phyloP scores from a whole-genome alignment of 2,113 vertebrate species.

The Ginglymostoma cirratum region DNA sequence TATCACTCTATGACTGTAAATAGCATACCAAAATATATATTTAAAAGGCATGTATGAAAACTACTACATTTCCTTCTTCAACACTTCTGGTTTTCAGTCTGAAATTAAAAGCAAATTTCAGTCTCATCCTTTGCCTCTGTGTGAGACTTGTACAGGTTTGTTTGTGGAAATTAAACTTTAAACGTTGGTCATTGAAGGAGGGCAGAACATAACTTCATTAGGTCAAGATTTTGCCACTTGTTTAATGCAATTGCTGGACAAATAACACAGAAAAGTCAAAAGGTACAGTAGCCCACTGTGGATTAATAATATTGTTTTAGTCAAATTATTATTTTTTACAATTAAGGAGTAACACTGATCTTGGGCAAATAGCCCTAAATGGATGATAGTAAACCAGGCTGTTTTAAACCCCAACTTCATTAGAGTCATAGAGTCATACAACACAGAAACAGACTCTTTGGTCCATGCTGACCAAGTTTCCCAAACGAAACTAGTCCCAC shows the following conservation, averaged over 20 bases:
- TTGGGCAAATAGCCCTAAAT: background rate
- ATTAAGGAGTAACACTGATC: too few species aligned
- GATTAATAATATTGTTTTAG: too few species aligned
- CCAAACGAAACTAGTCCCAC: too few species aligned
- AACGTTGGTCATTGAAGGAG: background rate
- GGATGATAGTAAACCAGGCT: background rate
- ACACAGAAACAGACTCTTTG: too few species aligned
- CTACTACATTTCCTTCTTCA: background rate
- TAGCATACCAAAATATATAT: background rate
- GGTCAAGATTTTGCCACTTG: background rate
- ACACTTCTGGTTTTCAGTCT: background rate
- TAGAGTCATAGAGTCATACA: too few species aligned
- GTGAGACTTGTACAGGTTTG: background rate
- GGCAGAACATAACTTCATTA: background rate
- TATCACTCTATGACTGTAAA: background rate
- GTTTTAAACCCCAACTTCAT: too few species aligned
- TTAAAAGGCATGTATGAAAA: background rate
- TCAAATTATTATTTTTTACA: too few species aligned
- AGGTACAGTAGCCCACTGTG: too few species aligned
- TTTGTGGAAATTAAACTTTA: background rate
- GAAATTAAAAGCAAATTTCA: background rate
- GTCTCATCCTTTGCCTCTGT: background rate
- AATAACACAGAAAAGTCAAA: background rate
- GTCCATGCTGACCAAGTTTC: too few species aligned
- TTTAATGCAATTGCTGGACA: background rate